Evolutionary conservation across 2,888 invertebrate genomes (phyloP), one percentile per base, ranked within the genome.

Genomic region (Agrypnus murinus): DNA sequence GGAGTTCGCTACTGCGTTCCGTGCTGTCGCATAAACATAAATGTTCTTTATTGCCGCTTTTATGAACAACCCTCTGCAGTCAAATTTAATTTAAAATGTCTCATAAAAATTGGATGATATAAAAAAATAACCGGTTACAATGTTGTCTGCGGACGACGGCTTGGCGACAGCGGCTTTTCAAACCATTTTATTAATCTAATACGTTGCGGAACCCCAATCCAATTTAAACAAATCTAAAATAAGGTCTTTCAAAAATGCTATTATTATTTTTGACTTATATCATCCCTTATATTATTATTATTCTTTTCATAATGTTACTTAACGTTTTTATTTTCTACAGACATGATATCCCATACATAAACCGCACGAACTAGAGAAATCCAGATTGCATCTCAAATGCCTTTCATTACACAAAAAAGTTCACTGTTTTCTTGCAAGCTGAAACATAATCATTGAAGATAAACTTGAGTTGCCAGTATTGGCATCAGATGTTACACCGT

Each of bases 1-100:
- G 65, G 74, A 76, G 76, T 78, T 80, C 77, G 72, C 75, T 77
- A 74, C 73, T 55, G 25, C 78, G 79, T 78, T 79, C 78, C 77
- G 74, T 75, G 75, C 79, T 79, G 79, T 80, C 81, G 79, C 79
- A 80, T 80, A 81, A 79, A 81, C 81, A 82, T 82, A 81, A 81
- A 82, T 78, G 82, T 81, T 80, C 80, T 81, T 82, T 81, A 81
- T 81, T 80, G 80, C 81, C 74, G 75, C 78, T 79, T 81, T 82
- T 81, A 81, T 79, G 81, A 80, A 81, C 81, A 80, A 78, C 81
- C 80, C 81, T 82, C 80, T 77, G 79, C 80, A 81, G 81, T 81
- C 81, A 79, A 81, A 81, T 82, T 82, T 81, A 82, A 82, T 82
- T 82, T 81, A 81, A 81, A 81, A 81, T 77, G 80, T 80, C 81